Conservation (phyloP, 2,113 vertebrate species). For the Grammomys dolichurus region DNA sequence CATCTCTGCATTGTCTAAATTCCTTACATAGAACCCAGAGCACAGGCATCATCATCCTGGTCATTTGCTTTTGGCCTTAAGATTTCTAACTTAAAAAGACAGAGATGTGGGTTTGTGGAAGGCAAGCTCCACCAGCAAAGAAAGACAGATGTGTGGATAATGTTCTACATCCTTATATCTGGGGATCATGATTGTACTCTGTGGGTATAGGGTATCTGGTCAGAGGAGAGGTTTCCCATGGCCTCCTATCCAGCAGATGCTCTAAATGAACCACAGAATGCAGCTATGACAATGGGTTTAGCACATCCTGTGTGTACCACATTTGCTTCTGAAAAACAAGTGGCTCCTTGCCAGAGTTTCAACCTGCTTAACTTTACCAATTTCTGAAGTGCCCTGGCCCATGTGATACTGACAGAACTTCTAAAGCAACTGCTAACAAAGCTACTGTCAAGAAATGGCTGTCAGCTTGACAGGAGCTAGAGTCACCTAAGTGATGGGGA, state of each 20-base stretch:
- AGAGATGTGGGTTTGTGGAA: too few relatives aligned
- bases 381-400: background rate
- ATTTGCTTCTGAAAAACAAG: background rate
- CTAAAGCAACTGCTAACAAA: background rate
- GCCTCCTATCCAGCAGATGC: too few relatives aligned
- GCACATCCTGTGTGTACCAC: background rate
- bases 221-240: too few relatives aligned
- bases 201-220: accelerated
- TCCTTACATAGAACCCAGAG: background rate
- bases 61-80: background rate
- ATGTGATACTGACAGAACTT: background rate
- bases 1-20: background rate
- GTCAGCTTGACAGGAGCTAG: background rate
- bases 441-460: too few relatives aligned
- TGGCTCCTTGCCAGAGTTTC: background rate
- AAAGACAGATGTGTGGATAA: background rate
- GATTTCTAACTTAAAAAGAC: background rate
- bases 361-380: background rate
- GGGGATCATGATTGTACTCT: background rate
- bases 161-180: accelerated
- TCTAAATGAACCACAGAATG: background rate
- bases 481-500: background rate
- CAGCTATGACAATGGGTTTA: background rate
- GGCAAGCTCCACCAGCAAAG: background rate
- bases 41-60: background rate